Evolutionary conservation across 1,140 invertebrate genomes (phyloP).

Genomic region (Bombus fervidus): DNA sequence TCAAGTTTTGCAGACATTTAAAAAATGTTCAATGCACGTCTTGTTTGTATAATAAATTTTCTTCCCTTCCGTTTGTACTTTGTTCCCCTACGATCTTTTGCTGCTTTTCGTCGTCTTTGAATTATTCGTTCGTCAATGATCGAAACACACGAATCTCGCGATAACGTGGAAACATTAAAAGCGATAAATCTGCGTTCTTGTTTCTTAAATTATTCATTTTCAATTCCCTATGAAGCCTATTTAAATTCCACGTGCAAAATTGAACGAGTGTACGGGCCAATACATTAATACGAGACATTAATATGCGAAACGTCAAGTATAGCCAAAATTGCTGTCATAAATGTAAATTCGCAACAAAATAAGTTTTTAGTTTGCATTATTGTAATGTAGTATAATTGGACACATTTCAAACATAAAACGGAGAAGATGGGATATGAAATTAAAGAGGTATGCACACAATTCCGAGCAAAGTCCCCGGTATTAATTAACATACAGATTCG

Average conservation of each 20-base stretch:
- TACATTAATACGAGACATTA: conserved; percentile 45
- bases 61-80: no score
- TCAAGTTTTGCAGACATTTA: no score
- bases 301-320: conserved; percentile 48
- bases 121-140: no score
- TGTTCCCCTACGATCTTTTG: no score
- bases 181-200: not conserved
- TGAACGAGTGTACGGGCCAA: conserved; percentile 2
- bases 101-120: no score
- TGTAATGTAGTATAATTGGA: conserved; percentile 50
- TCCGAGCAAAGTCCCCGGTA: conserved; percentile 38
- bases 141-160: not conserved
- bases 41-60: no score
- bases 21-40: no score
- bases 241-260: conserved; percentile 39
- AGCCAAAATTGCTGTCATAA: conserved; percentile 46
- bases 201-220: conserved; percentile 19
- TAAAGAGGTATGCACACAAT: conserved; percentile 40
- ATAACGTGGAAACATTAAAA: not conserved
- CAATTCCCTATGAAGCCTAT: not conserved
- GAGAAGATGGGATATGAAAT: conserved; percentile 41
- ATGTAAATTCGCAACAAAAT: conserved; percentile 52
- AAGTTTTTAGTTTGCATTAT: conserved; percentile 52
- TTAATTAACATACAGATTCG: conserved; percentile 45
- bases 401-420: conserved; percentile 45